Evolutionary conservation across 2,888 invertebrate genomes (phyloP).

Genomic region (Dryobotodes eremita): DNA sequence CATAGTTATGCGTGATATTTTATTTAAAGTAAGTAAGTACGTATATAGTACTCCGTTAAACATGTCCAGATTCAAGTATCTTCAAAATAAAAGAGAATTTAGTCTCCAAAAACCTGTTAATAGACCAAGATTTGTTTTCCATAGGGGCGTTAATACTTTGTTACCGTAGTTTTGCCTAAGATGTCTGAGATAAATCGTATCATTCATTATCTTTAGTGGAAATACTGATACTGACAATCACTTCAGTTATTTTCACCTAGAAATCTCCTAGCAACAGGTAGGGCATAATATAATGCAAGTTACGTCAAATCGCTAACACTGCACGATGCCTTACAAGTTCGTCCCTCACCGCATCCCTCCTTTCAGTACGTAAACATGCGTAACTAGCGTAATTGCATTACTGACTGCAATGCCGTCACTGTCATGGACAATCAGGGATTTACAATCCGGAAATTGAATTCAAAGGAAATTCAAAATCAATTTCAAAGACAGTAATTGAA

Average conservation of each 20-base stretch:
- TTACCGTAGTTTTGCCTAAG: not conserved
- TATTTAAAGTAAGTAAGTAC: not conserved
- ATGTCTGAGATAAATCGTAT: not conserved
- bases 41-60: not conserved
- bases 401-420: constrained; percentile 72
- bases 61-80: not conserved
- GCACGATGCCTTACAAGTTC: constrained; percentile 81
- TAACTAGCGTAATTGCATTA: constrained; percentile 84
- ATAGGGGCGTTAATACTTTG: not conserved
- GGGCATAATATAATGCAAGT: constrained; percentile 20
- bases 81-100: not conserved
- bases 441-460: constrained; percentile 60
- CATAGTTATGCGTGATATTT: too few species aligned
- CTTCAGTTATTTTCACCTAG: constrained; percentile 10
- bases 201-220: not conserved
- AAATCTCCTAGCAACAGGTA: constrained; percentile 65
- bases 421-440: constrained; percentile 64
- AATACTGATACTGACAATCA: not conserved
- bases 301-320: constrained; percentile 66
- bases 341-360: constrained; percentile 74
- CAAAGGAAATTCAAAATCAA: constrained; percentile 43
- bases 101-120: not conserved
- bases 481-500: constrained; percentile 33
- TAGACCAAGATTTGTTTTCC: not conserved
- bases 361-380: constrained; percentile 76